Evolutionary conservation across 2,888 invertebrate species (phyloP), one percentile per base, ranked within the genome.

Genomic region (Acrobasis suavella): DNA sequence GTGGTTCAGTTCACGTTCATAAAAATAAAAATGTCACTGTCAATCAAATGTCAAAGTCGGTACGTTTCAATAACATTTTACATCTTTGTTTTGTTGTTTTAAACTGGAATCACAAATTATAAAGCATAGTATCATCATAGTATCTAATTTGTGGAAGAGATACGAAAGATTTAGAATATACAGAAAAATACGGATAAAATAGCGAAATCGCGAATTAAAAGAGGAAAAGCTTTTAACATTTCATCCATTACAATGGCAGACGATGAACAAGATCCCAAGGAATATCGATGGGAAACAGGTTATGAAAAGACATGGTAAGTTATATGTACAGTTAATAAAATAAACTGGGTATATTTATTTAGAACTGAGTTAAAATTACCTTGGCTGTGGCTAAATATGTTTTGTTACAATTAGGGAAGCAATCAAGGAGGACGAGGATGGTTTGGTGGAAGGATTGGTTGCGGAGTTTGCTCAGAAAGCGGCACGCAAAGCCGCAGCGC

Each of bases 381-480:
- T 12, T 9, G 42, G 15, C 14, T 38, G n/a, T 38, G 10, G n/a
- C n/a, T 64, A 54, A 42, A 55, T 7, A 50, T 55, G 14, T 60
- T 51, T 58, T 62, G 7, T 63, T 50, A 63, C 66, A 15, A 46
- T 22, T 67, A 96, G 97, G 97, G 99, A 99, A 87, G 98, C 97
- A 16, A 96, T 99, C 65, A 96, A 97, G 86, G 99, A 99, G 93
- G 98, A 99, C 91, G 97, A 98, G 73, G 96, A 97, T 86, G 99
- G 99, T 0, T 94, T 98, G 72, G 93, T 99, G 75, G 98, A 98
- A 82, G 95, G 97, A 16, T 96, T 97, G 17, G 96, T 99, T 61
- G 96, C 97, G 0, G 98, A 98, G 76, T 96, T 98, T 71, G 96
- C 99, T 62, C 97, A 97, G 80, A 96, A 96, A 80, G 97, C 98